Conservation (phyloP, 2,797 vertebrate species). For the Pitangus sulphuratus region DNA sequence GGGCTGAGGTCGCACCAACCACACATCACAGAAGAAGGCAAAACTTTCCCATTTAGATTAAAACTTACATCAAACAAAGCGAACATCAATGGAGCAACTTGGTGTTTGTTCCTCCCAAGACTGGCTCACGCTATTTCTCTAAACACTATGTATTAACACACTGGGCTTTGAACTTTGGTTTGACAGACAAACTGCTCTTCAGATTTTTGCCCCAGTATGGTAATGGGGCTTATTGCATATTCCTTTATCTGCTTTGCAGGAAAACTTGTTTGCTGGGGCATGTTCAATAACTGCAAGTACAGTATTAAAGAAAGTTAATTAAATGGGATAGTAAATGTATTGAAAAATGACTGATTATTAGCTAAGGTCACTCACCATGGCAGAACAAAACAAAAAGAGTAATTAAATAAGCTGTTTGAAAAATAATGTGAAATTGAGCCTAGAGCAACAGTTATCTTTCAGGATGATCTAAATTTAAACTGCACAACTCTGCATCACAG, state of each 20-base stretch:
- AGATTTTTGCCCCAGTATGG: background rate
- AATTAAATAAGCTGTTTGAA: slow-evolving; percentile 2
- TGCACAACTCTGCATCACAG: background rate
- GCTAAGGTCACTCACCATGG: background rate
- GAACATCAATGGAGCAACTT: background rate
- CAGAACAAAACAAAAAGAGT: background rate
- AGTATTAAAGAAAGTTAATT: slow-evolving; percentile 1
- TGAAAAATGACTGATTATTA: background rate
- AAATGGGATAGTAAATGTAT: background rate
- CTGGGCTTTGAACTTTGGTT: slow-evolving; percentile 17
- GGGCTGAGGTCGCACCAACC: background rate
- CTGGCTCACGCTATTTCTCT: background rate
- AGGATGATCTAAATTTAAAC: slow-evolving; percentile 3
- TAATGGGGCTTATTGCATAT: background rate
- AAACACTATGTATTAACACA: background rate
- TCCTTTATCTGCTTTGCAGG: background rate
- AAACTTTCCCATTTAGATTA: slow-evolving; percentile 52
- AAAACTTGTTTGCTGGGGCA: background rate
- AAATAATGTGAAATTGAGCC: slow-evolving; percentile 1
- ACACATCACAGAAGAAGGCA: slow-evolving; percentile 6
- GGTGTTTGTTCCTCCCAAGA: background rate
- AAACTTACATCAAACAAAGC: slow-evolving; percentile 46
- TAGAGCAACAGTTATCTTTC: background rate
- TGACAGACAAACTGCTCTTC: background rate
- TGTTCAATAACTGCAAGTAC: background rate